These are phyloP conservation scores for Megaceryle torquata DNA, from an alignment of 2,113 vertebrate genomes.

Conservation along the genomic window DNA sequence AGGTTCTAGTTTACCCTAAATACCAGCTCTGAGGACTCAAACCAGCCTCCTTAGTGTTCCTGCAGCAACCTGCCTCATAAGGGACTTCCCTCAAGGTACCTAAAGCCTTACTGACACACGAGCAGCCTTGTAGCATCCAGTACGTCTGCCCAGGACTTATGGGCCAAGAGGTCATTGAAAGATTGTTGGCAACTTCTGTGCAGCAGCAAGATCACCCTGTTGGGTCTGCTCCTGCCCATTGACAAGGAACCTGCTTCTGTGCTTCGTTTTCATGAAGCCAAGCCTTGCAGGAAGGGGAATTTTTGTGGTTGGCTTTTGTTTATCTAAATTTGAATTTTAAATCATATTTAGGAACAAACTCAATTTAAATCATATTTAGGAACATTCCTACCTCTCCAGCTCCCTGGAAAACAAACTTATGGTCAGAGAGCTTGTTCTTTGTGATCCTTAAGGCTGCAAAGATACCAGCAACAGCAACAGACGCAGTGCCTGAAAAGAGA, in stretches of 20 bases:
- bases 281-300: neutral
- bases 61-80: neutral
- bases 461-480: constrained; percentile 92
- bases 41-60: neutral
- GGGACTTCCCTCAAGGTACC: neutral
- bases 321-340: neutral
- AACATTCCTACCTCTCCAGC: constrained; percentile 88
- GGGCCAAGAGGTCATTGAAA: neutral
- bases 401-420: constrained; percentile 96
- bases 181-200: neutral
- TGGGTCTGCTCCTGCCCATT: neutral
- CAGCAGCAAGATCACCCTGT: neutral
- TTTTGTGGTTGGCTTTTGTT: neutral
- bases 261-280: neutral
- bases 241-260: neutral
- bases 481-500: constrained; percentile 87
- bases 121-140: fast-evolving
- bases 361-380: neutral
- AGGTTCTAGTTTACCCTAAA: neutral
- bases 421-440: constrained; percentile 88
- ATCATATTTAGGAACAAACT: neutral
- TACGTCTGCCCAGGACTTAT: neutral
- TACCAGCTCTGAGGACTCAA: neutral
- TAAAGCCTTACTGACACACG: neutral
- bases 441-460: constrained; percentile 91